These are phyloP conservation scores for Pluvialis apricaria DNA, from an alignment of 2,113 vertebrate genomes.

Conservation along the genomic window DNA sequence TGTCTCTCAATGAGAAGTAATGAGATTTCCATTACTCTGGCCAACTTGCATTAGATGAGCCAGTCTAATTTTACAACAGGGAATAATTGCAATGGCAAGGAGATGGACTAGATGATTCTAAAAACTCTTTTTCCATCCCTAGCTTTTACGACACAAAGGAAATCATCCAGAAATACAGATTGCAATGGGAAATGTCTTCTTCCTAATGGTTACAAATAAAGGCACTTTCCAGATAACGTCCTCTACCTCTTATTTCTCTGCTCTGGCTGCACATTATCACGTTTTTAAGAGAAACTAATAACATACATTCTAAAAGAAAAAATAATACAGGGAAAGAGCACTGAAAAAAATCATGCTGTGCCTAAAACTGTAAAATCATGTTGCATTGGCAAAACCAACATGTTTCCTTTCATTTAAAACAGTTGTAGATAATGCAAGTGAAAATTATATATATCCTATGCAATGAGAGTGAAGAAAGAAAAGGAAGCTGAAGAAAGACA, in stretches of 20 bases:
- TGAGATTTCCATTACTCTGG: neutral
- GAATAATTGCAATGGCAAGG: neutral
- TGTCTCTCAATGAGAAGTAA: neutral
- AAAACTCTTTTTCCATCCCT: neutral
- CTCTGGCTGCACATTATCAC: neutral
- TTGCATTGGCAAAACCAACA: neutral
- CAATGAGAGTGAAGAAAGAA: neutral
- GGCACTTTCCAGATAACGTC: neutral
- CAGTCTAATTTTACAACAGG: slow-evolving; percentile 21
- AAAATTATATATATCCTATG: neutral
- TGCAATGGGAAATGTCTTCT: neutral
- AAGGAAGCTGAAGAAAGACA: neutral
- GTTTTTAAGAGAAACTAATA: neutral
- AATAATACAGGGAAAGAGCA: neutral
- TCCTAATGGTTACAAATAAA: slow-evolving; percentile 23
- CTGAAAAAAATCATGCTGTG: neutral
- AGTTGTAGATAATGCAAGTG: neutral
- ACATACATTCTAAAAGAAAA: neutral
- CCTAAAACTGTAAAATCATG: neutral
- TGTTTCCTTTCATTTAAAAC: neutral
- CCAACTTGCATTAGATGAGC: neutral
- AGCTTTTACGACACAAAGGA: neutral
- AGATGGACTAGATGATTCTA: neutral
- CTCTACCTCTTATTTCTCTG: neutral
- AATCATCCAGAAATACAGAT: slow-evolving; percentile 26